Evolutionary conservation across 2,888 invertebrate genomes (phyloP).

Genomic region (Sesia bembeciformis): DNA sequence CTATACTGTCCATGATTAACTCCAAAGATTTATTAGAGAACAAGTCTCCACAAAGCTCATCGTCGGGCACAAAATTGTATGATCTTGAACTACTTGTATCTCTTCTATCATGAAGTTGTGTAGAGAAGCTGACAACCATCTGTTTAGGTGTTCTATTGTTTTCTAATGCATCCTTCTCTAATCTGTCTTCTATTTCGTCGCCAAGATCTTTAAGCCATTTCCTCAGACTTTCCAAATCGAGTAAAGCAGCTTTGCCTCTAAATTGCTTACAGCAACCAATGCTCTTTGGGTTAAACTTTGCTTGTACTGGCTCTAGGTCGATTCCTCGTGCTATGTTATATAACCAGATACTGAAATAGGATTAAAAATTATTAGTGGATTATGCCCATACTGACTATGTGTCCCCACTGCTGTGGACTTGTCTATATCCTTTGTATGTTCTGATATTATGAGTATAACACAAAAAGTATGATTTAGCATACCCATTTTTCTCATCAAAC

Average conservation of each 20-base stretch:
- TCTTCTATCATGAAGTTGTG: slow-evolving; percentile 66
- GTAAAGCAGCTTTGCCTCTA: slow-evolving; percentile 84
- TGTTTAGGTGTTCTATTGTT: slow-evolving; percentile 87
- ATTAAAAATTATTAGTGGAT: background rate
- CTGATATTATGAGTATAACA: no score
- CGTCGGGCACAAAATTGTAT: slow-evolving; percentile 69
- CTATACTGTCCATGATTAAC: slow-evolving; percentile 77
- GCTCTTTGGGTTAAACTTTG: slow-evolving; percentile 90
- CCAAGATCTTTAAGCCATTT: slow-evolving; percentile 89
- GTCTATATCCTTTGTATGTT: no score
- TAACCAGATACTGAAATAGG: slow-evolving; percentile 80
- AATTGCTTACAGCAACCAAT: slow-evolving; percentile 98
- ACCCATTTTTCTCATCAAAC: slow-evolving; percentile 93
- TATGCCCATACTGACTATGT: no score
- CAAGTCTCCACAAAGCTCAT: slow-evolving; percentile 78
- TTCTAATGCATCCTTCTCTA: slow-evolving; percentile 85
- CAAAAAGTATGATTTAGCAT: slow-evolving; percentile 17
- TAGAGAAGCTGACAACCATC: slow-evolving; percentile 83
- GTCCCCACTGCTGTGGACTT: no score
- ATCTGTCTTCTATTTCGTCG: slow-evolving; percentile 87
- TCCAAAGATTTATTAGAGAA: slow-evolving; percentile 79
- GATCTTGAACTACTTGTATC: slow-evolving; percentile 79
- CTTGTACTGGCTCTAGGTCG: slow-evolving; percentile 89
- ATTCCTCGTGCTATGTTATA: slow-evolving; percentile 90
- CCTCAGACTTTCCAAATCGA: slow-evolving; percentile 76